These are phyloP conservation scores for Trissonchulus sp. DNA, from an alignment of 2,888 invertebrate genomes.

Conservation along the genomic window DNA sequence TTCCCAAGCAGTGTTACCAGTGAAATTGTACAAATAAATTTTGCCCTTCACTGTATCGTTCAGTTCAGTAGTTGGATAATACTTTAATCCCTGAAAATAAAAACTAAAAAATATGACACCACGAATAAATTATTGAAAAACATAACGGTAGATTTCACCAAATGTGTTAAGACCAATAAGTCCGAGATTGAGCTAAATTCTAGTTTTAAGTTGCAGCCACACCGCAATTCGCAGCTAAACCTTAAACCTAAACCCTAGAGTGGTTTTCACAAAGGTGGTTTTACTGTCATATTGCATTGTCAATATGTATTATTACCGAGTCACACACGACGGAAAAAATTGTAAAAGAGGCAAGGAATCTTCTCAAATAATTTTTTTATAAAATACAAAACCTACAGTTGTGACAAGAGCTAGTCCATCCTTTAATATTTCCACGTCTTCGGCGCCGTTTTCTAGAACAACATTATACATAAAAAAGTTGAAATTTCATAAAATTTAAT, in stretches of 20 bases:
- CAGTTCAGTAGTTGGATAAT: conserved; percentile 17
- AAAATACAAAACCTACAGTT: too few species aligned
- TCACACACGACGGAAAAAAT: too few species aligned
- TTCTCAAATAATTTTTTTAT: too few species aligned
- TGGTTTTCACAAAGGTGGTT: too few species aligned
- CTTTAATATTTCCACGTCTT: conserved; percentile 30
- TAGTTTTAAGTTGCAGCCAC: background rate
- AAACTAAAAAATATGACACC: background rate
- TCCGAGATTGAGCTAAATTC: background rate
- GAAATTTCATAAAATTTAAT: too few species aligned
- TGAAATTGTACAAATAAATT: conserved; percentile 31
- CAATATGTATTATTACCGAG: too few species aligned
- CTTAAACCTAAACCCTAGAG: too few species aligned
- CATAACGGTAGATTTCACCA: background rate
- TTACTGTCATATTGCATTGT: too few species aligned
- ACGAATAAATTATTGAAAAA: too few species aligned
- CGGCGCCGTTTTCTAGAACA: conserved; percentile 31
- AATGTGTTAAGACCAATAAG: background rate
- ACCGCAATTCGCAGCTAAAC: too few species aligned
- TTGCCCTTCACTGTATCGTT: conserved; percentile 21
- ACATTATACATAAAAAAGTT: too few species aligned
- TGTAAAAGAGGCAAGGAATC: too few species aligned
- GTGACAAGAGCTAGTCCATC: conserved; percentile 20
- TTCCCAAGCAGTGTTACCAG: conserved; percentile 31
- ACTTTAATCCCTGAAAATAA: conserved; percentile 24